Conservation (phyloP, 2,888 invertebrate genomes). For the Eristalis arbustorum region DNA sequence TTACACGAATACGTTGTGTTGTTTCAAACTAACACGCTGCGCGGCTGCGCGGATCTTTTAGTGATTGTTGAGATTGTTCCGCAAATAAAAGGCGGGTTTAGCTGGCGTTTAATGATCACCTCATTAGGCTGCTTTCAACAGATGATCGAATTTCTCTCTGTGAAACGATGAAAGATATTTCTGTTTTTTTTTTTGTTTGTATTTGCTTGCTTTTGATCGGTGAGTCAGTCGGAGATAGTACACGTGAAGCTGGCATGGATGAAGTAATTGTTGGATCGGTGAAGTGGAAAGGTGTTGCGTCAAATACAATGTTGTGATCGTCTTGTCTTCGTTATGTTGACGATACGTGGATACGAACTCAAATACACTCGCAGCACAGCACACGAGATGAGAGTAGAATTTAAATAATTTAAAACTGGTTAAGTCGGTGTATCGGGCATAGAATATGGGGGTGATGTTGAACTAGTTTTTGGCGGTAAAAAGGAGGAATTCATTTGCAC, state of each 20-base stretch:
- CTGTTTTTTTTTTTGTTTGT: neutral
- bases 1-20: neutral
- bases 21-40: neutral
- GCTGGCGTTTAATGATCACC: slow-evolving; percentile 23
- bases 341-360: neutral
- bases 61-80: neutral
- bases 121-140: slow-evolving; percentile 16
- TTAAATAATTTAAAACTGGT: neutral
- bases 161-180: neutral
- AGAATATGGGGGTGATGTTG: neutral
- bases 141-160: neutral
- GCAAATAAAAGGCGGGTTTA: slow-evolving; percentile 35
- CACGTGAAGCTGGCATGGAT: neutral
- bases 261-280: neutral
- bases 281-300: neutral
- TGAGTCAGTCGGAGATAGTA: neutral
- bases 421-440: neutral
- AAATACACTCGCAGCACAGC: neutral
- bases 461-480: neutral
- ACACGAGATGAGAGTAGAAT: neutral
- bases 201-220: neutral
- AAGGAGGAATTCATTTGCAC: neutral
- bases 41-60: neutral
- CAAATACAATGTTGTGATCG: no score
- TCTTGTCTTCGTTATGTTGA: neutral